These are phyloP conservation scores for Eupithecia tripunctaria DNA, from an alignment of 2,888 invertebrate species.

Conservation along the genomic window DNA sequence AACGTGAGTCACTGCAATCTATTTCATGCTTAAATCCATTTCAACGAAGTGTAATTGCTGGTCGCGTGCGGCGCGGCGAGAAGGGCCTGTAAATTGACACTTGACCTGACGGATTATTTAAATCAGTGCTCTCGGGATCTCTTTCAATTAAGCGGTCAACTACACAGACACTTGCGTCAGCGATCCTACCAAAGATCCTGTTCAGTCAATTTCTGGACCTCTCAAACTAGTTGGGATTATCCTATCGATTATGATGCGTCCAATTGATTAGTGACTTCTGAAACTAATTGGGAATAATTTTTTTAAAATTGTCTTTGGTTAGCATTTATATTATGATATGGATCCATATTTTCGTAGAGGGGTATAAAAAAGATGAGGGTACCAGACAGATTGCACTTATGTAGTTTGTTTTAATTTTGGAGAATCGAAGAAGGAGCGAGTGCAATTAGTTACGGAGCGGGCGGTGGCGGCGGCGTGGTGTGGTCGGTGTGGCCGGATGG, in stretches of 20 bases:
- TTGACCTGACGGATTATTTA: slow-evolving; percentile 70
- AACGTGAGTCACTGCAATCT: neutral
- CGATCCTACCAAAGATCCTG: neutral
- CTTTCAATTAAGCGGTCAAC: slow-evolving; percentile 35
- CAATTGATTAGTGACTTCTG: neutral
- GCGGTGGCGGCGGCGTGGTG: slow-evolving; percentile 43
- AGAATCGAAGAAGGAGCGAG: slow-evolving; percentile 24
- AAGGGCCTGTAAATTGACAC: slow-evolving; percentile 66
- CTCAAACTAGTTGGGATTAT: neutral
- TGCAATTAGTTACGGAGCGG: slow-evolving; percentile 43
- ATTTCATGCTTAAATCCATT: neutral
- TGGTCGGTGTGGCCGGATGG: slow-evolving; percentile 39
- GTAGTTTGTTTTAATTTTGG: neutral
- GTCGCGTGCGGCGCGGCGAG: slow-evolving; percentile 49
- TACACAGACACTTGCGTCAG: slow-evolving; percentile 32
- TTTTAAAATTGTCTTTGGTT: neutral
- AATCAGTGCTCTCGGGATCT: slow-evolving; percentile 57
- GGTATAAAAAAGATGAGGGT: neutral
- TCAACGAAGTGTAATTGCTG: slow-evolving; percentile 67
- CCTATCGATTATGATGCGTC: neutral
- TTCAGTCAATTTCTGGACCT: neutral
- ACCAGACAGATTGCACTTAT: neutral
- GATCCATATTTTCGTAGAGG: neutral
- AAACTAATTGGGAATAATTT: neutral
- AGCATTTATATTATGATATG: neutral